These are phyloP conservation scores for Mastigias papua DNA, from an alignment of 30 jellyfish, hydroid and myxozoan species.

Conservation along the genomic window DNA sequence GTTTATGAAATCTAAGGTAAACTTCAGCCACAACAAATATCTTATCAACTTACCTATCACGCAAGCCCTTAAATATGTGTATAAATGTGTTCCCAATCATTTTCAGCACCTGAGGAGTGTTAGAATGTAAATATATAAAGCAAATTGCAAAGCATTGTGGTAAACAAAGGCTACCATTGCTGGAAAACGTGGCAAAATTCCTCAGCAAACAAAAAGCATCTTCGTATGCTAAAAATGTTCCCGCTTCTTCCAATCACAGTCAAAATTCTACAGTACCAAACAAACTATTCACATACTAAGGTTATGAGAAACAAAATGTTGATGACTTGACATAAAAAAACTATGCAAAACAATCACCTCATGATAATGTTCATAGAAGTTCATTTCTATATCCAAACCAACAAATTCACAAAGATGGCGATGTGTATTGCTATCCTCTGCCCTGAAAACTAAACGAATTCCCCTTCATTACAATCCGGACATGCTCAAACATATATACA, in stretches of 20 bases:
- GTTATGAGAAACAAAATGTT: no score
- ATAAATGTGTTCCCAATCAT: slow-evolving; percentile 95
- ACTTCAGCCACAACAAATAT: not conserved
- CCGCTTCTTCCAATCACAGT: no score
- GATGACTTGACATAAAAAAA: no score
- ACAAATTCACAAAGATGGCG: slow-evolving; percentile 99
- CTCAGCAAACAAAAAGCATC: no score
- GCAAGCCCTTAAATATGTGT: slow-evolving; percentile 95
- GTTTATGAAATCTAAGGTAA: no score
- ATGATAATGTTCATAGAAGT: slow-evolving; percentile 98
- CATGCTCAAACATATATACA: no score
- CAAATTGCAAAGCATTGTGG: no score
- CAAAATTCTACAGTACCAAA: no score
- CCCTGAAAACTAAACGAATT: slow-evolving; percentile 89
- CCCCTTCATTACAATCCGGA: not conserved
- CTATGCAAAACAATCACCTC: slow-evolving; percentile 79
- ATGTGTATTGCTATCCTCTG: slow-evolving; percentile 99
- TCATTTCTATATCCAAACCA: slow-evolving; percentile 99
- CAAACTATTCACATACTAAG: no score
- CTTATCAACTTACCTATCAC: slow-evolving; percentile 75
- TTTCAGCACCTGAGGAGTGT: slow-evolving; percentile 75
- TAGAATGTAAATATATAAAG: not conserved
- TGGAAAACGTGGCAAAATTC: no score
- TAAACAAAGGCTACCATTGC: no score
- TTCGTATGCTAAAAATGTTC: no score